Base-by-base conservation (phyloP, 92 coral and sea anemone genomes). In the Parazoanthus darwini region DNA sequence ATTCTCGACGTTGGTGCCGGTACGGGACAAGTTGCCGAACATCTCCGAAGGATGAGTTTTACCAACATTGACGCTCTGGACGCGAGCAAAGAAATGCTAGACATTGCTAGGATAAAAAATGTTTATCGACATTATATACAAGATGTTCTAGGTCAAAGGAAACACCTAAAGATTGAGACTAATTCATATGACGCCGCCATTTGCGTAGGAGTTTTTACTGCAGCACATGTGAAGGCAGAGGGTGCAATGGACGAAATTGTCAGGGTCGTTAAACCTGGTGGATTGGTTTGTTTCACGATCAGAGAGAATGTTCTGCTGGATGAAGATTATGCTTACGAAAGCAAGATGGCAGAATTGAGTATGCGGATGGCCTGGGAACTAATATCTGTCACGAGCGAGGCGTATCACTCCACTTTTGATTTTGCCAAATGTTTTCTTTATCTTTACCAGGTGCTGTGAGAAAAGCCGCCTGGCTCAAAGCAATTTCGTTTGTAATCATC, bases 1-100 rank as follows among this genome's bases (percentile, higher is more conserved):
- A n/a, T n/a, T n/a, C n/a, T 97, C 46, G 99, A 97, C 74, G 95
- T 97, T 72, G 99, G 99, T 3, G 92, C 96, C 2, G 99, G 99
- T 0, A 94, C 99, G 5, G 99, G 99, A 5, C 85, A 95, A 38
- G 97, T 93, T 23, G 99, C 90, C 38, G 96, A 94, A 80, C 93
- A 85, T 33, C 89, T 97, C 48, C 58, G 43, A 38, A 95, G 91
- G 44, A 84, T 90, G 58, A 88, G 91, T 46, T 97, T 92, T 88
- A 91, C 85, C 43, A 94, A 94, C 86, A 74, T 97, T 23, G 99
- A 97, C 82, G 98, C 94, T 13, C 74, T 97, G 7, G 99, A 97
- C 74, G 90, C 96, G 16, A 92, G 96, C 26, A 86, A 93, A 48
- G 95, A 86, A 50, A 86, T 92, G 73, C 91, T 96, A 39, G 94